Conservation (phyloP, 2,113 vertebrate genomes). For the Polyodon spathula region DNA sequence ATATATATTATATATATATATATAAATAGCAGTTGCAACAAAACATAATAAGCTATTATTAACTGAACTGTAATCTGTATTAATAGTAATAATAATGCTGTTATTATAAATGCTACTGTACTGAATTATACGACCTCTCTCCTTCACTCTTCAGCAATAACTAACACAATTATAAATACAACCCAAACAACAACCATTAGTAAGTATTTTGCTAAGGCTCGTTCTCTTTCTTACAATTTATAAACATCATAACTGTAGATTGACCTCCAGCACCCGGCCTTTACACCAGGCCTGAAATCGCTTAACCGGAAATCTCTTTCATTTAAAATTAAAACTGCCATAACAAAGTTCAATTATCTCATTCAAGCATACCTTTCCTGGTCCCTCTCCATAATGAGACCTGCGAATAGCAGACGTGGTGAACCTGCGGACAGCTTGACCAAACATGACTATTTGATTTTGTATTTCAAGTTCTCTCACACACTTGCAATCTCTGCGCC, state of each 20-base stretch:
- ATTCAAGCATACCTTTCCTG: constrained; percentile 87
- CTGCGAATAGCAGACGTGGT: constrained; percentile 76
- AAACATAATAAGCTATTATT: too few species aligned
- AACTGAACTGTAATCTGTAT: too few species aligned
- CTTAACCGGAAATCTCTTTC: constrained; percentile 12
- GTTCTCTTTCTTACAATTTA: neutral
- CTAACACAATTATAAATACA: too few species aligned
- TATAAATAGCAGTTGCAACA: too few species aligned
- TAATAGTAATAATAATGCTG: too few species aligned
- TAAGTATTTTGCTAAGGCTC: too few species aligned
- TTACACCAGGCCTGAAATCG: neutral
- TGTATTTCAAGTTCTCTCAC: neutral
- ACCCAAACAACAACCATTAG: too few species aligned
- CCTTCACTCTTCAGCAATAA: too few species aligned
- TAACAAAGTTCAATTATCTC: neutral
- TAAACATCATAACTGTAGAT: neutral
- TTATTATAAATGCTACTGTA: too few species aligned
- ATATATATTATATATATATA: too few species aligned
- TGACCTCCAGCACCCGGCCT: constrained; percentile 47
- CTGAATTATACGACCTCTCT: too few species aligned
- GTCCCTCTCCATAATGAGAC: constrained; percentile 81
- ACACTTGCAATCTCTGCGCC: neutral
- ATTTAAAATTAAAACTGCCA: too few species aligned
- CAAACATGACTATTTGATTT: constrained; percentile 52
- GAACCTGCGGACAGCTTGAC: constrained; percentile 70